Evolutionary conservation across 2,888 invertebrate species (phyloP), one percentile per base, ranked within the genome.

Genomic region (Orthosia gothica): DNA sequence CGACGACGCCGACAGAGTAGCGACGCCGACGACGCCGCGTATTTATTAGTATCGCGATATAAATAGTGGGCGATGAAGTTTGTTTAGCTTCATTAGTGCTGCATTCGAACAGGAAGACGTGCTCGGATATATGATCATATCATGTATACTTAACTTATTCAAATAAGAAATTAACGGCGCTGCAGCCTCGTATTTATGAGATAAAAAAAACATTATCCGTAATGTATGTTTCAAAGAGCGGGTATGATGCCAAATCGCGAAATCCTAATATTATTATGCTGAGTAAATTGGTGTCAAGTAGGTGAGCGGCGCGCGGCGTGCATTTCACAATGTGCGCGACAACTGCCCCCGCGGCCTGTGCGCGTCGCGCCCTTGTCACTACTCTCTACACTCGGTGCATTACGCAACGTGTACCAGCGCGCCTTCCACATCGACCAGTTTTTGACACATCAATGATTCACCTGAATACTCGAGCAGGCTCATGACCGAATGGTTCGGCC

Each of bases 401-500:
- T 66, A 32, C 16, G 47, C 54, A 73, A 76, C 12, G 32, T 23
- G 52, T 70, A 18, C n/a, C n/a, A 13, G 49, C 40, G 9, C n/a
- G 32, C n/a, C 16, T 16, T 49, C 40, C 23, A 11, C 18, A 16
- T 47, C n/a, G 9, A 45, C 18, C 23, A 55, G 18, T 57, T 71
- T 52, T 61, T 61, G 40, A 55, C 16, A 79, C 54, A 62, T 62
- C 45, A 79, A 47, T 72, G 50, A 55, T 71, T 76, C 50, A 62
- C 50, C 50, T 62, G 61, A 62, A 70, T 79, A 76, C 32, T 50
- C 57, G 45, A 79, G 45, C 61, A 52, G 50, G 20, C 50, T 62
- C 72, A 50, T 73, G 63, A 54, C 74, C 64, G 73, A 58, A 54
- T 23, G 40, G 20, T 73, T 54, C 57, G 47, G 40, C 57, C 74